These are phyloP conservation scores for Carabus problematicus DNA, from an alignment of 2,888 invertebrate genomes.

Conservation along the genomic window DNA sequence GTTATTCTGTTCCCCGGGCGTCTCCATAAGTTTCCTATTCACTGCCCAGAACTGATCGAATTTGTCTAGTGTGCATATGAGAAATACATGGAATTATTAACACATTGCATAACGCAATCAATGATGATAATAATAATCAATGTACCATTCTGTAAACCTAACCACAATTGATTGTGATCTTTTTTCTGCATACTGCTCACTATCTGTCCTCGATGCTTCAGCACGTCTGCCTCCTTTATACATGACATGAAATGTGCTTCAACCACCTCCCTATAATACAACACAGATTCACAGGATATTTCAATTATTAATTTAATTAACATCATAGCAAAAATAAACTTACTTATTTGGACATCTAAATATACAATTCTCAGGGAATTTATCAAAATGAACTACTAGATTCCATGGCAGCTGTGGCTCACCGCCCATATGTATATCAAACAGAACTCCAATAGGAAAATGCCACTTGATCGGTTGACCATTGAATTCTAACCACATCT, in stretches of 20 bases:
- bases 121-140: background rate
- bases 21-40: slow-evolving; percentile 94
- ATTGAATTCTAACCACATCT: slow-evolving; percentile 95
- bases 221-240: slow-evolving; percentile 97
- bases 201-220: slow-evolving; percentile 92
- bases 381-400: slow-evolving; percentile 92
- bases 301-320: slow-evolving; percentile 17
- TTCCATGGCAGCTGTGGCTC: slow-evolving; percentile 89
- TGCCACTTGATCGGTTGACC: slow-evolving; percentile 92
- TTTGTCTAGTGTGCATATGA: slow-evolving; percentile 76
- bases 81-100: slow-evolving; percentile 22
- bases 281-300: slow-evolving; percentile 33
- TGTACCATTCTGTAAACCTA: slow-evolving; percentile 88
- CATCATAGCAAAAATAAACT: slow-evolving; percentile 44
- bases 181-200: slow-evolving; percentile 93
- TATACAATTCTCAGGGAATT: slow-evolving; percentile 90
- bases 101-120: too few species aligned
- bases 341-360: slow-evolving; percentile 87
- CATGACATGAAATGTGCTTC: slow-evolving; percentile 95
- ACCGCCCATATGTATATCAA: slow-evolving; percentile 75
- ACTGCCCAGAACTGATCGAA: slow-evolving; percentile 99
- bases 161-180: slow-evolving; percentile 96
- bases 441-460: slow-evolving; percentile 88
- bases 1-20: slow-evolving; percentile 76
- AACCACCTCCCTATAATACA: slow-evolving; percentile 77